phyloP scores from a whole-genome alignment of 1,140 invertebrate genomes.

The Caerostris extrusa region DNA sequence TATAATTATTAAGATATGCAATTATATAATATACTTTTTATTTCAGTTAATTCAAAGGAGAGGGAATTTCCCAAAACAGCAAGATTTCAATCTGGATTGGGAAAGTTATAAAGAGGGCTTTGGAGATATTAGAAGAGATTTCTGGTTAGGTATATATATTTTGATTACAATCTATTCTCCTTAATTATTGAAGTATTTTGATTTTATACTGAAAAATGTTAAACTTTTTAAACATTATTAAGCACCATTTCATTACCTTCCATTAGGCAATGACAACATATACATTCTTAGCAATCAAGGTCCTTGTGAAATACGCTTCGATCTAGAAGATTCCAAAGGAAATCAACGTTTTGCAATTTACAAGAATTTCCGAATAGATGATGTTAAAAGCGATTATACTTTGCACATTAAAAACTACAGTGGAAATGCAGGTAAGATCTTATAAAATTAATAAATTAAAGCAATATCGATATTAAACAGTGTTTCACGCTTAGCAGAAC shows the following conservation, averaged over 20 bases:
- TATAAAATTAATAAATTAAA: too few species aligned
- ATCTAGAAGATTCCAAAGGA: neutral
- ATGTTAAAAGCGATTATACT: neutral
- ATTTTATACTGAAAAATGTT: too few species aligned
- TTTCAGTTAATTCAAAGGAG: conserved; percentile 13
- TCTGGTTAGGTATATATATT: conserved; percentile 13
- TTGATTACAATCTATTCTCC: neutral
- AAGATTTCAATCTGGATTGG: neutral
- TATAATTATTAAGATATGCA: too few species aligned
- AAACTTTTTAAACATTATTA: too few species aligned
- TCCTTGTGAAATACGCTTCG: neutral
- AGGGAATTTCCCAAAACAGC: neutral
- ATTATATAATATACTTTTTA: too few species aligned
- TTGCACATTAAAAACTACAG: conserved; percentile 2
- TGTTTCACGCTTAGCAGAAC: too few species aligned
- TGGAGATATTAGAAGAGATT: neutral
- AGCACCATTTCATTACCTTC: neutral
- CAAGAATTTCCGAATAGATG: conserved; percentile 20
- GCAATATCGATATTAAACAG: too few species aligned
- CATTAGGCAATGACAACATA: conserved; percentile 54
- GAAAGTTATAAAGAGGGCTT: neutral
- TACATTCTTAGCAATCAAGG: neutral
- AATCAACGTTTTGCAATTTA: neutral
- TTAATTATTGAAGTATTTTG: too few species aligned
- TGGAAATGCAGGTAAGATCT: conserved; percentile 44